Evolutionary conservation across 2,113 vertebrate species (phyloP).

Genomic region (Panthera leo): DNA sequence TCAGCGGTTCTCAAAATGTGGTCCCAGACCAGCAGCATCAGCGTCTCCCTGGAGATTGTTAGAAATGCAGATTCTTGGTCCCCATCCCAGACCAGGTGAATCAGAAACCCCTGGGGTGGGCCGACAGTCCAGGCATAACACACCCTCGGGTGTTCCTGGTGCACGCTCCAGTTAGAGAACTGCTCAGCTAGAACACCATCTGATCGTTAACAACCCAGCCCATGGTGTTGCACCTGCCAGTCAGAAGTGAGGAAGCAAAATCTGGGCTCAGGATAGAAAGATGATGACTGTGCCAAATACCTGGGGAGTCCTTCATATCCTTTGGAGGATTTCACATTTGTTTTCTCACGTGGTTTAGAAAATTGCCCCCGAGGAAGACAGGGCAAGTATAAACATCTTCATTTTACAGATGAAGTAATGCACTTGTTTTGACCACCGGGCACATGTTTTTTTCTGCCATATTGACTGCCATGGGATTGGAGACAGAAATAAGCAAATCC

Average conservation of each 20-base stretch:
- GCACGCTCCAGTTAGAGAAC: not conserved
- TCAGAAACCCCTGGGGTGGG: not conserved
- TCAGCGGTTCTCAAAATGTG: not conserved
- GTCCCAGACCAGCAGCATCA: not conserved
- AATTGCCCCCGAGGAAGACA: not conserved
- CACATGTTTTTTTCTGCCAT: not conserved
- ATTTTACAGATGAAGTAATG: not conserved
- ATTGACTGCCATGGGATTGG: not conserved
- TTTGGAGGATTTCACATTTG: not conserved
- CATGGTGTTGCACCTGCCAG: fast-evolving
- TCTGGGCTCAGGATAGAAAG: not conserved
- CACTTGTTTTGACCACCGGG: not conserved
- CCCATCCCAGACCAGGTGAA: not conserved
- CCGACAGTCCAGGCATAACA: fast-evolving
- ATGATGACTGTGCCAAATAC: fast-evolving
- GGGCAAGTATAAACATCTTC: not conserved
- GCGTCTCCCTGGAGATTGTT: not conserved
- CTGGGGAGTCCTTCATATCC: not conserved
- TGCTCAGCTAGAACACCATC: not conserved
- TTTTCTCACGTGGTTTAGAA: not conserved
- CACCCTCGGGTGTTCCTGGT: not conserved
- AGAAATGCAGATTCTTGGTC: not conserved
- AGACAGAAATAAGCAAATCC: not conserved
- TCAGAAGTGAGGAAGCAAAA: not conserved
- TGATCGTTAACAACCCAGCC: not conserved